A percentile compares a stretch with the other conserved stretches of the same genome.
These are phyloP conservation scores for Coleophora deauratella DNA, from an alignment of 2,888 invertebrate genomes.

Conservation along the genomic window DNA sequence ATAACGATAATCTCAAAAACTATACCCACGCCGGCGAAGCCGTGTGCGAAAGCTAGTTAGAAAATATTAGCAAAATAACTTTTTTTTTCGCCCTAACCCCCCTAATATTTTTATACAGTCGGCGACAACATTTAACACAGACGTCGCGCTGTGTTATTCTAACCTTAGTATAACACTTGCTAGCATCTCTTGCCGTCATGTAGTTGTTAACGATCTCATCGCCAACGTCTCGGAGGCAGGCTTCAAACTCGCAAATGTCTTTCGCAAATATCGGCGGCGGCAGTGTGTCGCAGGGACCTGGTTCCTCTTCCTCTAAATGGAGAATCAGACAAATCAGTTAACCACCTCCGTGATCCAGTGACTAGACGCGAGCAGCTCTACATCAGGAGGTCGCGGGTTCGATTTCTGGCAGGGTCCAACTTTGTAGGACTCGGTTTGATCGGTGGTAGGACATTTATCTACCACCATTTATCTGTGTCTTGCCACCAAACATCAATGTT, in stretches of 20 bases:
- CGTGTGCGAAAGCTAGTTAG: too few relatives aligned
- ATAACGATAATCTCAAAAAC: too few relatives aligned
- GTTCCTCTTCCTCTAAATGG: constrained; percentile 10
- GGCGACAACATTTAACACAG: too few relatives aligned
- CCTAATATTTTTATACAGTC: too few relatives aligned
- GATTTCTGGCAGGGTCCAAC: too few relatives aligned
- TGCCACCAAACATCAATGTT: too few relatives aligned
- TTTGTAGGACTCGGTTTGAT: too few relatives aligned
- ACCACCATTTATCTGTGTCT: too few relatives aligned
- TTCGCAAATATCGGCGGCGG: constrained; percentile 29
- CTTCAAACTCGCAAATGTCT: constrained; percentile 45
- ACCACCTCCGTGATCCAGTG: background rate
- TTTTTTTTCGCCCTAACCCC: too few relatives aligned
- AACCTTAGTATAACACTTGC: constrained; percentile 40
- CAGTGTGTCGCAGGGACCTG: constrained; percentile 18
- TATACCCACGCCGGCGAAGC: too few relatives aligned
- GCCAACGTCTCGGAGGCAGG: constrained; percentile 34
- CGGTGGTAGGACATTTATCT: too few relatives aligned
- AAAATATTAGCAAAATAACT: too few relatives aligned
- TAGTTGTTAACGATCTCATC: constrained; percentile 34
- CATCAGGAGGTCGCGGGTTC: background rate
- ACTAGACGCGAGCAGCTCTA: background rate
- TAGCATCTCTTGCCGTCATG: constrained; percentile 38
- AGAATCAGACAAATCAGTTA: background rate
- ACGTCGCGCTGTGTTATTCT: background rate